A percentile compares a stretch with the other conserved stretches of the same genome.
These are phyloP conservation scores for Turnix velox DNA, from an alignment of 2,113 vertebrate species.

Conservation along the genomic window DNA sequence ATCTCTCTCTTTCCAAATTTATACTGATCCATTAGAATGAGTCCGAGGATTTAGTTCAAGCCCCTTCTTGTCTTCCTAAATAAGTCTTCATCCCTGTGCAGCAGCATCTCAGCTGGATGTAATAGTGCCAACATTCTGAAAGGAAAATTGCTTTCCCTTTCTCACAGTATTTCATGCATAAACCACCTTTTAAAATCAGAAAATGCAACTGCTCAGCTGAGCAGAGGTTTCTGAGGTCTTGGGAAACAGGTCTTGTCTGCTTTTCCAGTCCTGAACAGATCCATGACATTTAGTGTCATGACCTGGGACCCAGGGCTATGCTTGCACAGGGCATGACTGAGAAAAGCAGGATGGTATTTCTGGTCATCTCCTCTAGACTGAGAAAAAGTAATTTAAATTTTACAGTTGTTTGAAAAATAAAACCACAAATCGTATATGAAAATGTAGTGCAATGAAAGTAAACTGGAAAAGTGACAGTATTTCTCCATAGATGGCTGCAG, in stretches of 20 bases:
- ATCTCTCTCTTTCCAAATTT: not conserved
- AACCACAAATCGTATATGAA: not conserved
- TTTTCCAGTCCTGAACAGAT: not conserved
- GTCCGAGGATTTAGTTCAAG: not conserved
- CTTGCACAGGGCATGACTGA: not conserved
- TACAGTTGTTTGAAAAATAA: not conserved
- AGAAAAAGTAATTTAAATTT: not conserved
- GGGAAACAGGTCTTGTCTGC: not conserved
- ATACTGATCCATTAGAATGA: not conserved
- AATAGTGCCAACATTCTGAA: not conserved
- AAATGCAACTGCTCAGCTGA: not conserved
- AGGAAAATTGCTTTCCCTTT: conserved; percentile 17
- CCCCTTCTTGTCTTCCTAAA: not conserved
- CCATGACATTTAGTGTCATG: not conserved
- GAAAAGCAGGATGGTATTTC: not conserved
- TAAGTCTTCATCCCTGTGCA: not conserved
- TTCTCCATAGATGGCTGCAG: not conserved
- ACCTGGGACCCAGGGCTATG: not conserved
- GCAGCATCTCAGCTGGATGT: not conserved
- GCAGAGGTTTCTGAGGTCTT: not conserved
- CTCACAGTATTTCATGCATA: not conserved
- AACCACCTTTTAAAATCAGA: not conserved
- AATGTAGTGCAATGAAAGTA: not conserved
- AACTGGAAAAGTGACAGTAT: not conserved
- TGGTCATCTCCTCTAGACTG: not conserved